These are phyloP conservation scores for Mormyrus lacerda DNA, from an alignment of 2,113 vertebrate species.

Conservation along the genomic window DNA sequence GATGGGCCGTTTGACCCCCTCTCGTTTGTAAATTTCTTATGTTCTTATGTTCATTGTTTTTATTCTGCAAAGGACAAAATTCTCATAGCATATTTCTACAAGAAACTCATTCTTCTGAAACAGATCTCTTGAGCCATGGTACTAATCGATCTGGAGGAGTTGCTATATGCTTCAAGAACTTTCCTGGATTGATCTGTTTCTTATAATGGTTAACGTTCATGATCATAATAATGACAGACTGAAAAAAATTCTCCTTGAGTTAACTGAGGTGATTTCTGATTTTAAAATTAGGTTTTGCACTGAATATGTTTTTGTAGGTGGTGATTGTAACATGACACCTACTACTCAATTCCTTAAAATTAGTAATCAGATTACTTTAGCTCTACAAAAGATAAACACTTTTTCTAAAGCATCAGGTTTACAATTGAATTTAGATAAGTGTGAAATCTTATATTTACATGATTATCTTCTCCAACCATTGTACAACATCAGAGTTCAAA, in stretches of 20 bases:
- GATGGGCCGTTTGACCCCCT: too few species aligned
- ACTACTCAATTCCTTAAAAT: background rate
- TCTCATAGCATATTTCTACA: background rate
- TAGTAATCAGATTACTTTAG: background rate
- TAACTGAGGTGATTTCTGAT: background rate
- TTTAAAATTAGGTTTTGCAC: background rate
- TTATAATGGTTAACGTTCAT: slow-evolving; percentile 9
- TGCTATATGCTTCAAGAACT: background rate
- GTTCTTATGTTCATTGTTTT: background rate
- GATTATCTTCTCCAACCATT: background rate
- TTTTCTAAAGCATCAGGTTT: slow-evolving; percentile 18
- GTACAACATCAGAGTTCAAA: slow-evolving; percentile 7
- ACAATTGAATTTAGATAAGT: background rate
- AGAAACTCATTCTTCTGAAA: background rate
- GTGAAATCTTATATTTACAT: slow-evolving; percentile 11
- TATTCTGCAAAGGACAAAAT: background rate
- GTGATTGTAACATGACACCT: background rate
- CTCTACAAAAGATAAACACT: background rate
- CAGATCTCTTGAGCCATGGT: slow-evolving; percentile 4
- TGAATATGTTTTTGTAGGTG: background rate
- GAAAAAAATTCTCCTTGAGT: background rate
- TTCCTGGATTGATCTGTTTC: background rate
- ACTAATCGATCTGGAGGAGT: background rate
- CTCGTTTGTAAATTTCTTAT: too few species aligned
- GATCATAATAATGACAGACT: background rate